These are phyloP conservation scores for Ridgeia piscesae DNA, from an alignment of 1,140 invertebrate genomes.

Conservation along the genomic window DNA sequence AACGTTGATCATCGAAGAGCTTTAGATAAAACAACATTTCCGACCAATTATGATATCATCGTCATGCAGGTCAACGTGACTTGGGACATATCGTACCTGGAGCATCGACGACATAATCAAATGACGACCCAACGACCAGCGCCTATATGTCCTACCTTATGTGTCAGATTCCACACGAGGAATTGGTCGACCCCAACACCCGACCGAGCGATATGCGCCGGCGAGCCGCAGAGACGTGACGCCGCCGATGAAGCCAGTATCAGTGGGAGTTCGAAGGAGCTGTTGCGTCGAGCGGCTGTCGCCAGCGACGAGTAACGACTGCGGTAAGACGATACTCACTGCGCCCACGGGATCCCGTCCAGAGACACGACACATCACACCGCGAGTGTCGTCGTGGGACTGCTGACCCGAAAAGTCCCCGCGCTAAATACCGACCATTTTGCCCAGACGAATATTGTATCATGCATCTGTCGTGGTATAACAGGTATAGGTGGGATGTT, in stretches of 20 bases:
- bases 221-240: not conserved
- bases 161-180: not conserved
- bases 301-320: not conserved
- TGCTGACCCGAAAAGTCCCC: not conserved
- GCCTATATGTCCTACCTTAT: not conserved
- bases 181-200: not conserved
- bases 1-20: too few relatives aligned
- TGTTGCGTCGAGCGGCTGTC: not conserved
- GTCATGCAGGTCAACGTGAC: not conserved
- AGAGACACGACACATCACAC: not conserved
- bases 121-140: not conserved
- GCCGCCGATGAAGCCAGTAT: not conserved
- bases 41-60: not conserved
- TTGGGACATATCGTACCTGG: not conserved
- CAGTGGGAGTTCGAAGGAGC: not conserved
- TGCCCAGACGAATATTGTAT: not conserved
- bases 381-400: not conserved
- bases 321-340: not conserved
- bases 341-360: not conserved
- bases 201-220: not conserved
- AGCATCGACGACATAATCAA: not conserved
- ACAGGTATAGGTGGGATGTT: not conserved
- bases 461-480: not conserved
- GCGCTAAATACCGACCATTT: not conserved
- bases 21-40: not conserved